A percentile compares a stretch with the other conserved stretches of the same genome.
Evolutionary conservation across 2,113 vertebrate genomes (phyloP).

Genomic region (Ptyas mucosa): DNA sequence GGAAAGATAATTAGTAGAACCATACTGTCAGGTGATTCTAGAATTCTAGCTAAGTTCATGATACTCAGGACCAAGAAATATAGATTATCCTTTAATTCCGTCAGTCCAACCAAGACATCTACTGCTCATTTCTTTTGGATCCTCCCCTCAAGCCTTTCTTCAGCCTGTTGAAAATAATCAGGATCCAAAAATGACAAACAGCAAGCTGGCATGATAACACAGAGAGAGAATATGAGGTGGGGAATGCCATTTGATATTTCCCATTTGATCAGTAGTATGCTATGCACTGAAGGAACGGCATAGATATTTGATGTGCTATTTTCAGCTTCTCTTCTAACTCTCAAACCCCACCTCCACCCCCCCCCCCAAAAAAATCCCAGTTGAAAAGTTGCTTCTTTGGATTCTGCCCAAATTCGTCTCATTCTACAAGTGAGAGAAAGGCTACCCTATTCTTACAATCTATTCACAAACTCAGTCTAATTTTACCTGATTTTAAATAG

Average conservation of each 20-base stretch:
- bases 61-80: neutral
- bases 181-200: neutral
- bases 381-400: neutral
- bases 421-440: neutral
- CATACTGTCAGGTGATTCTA: neutral
- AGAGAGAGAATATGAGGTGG: neutral
- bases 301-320: neutral
- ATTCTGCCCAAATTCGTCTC: neutral
- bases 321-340: neutral
- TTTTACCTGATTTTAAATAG: neutral
- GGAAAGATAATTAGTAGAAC: neutral
- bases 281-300: neutral
- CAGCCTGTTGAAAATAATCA: neutral
- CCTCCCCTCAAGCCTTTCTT: neutral
- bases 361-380: neutral
- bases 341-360: no score
- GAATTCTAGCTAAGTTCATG: neutral
- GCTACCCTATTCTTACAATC: neutral
- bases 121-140: neutral
- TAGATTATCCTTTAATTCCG: neutral
- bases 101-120: neutral
- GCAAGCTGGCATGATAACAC: neutral
- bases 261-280: neutral
- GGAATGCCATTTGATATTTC: neutral
- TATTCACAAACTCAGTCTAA: neutral